A percentile compares a stretch with the other conserved stretches of the same genome.
Conservation (phyloP, 2,888 invertebrate species). For the Sinotaia quadrata region DNA sequence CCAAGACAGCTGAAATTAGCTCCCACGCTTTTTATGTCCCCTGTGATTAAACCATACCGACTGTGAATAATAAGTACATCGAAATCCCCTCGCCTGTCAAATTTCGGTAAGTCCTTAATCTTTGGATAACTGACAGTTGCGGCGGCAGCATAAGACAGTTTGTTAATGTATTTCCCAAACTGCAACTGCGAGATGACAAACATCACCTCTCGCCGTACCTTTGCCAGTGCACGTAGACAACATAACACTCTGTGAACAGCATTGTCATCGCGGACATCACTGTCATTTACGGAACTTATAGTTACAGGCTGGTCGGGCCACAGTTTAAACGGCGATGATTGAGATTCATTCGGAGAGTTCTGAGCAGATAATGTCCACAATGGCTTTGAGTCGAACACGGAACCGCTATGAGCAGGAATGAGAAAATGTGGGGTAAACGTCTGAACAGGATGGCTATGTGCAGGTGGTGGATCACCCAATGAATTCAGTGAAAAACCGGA, state of each 20-base stretch:
- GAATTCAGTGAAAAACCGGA: no score
- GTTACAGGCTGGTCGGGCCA: no score
- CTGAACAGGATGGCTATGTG: no score
- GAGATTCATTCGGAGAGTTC: no score
- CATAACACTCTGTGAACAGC: background rate
- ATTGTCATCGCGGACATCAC: background rate
- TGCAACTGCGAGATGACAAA: background rate
- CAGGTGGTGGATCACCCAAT: no score
- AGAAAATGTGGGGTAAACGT: no score
- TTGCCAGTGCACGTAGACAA: background rate
- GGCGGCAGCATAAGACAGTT: background rate
- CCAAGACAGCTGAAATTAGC: background rate
- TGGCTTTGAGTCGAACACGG: no score
- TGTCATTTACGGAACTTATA: background rate
- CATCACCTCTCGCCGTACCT: background rate
- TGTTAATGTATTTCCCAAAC: background rate
- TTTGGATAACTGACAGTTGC: background rate
- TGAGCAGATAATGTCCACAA: no score
- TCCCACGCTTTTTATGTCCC: background rate
- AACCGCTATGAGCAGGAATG: no score
- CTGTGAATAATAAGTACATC: background rate
- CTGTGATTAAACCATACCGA: background rate
- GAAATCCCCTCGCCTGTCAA: background rate
- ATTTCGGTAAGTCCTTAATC: background rate
- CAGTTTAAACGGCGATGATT: no score